A percentile compares a stretch with the other conserved stretches of the same genome.
Evolutionary conservation across 1,140 invertebrate species (phyloP).

Genomic region (Zophobas morio): DNA sequence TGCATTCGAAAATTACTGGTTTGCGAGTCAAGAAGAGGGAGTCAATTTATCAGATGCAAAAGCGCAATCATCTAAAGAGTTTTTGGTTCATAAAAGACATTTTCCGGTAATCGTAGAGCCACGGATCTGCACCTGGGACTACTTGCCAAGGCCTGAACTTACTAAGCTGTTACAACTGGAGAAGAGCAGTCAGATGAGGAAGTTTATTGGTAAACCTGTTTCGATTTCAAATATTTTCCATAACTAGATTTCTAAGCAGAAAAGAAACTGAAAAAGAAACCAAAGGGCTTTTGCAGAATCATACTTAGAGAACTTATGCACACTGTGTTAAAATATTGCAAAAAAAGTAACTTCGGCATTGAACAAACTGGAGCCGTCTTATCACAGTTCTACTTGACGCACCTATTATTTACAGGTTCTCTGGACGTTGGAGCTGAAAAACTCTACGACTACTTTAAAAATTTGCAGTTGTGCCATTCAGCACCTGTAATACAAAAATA

Average conservation of each 20-base stretch:
- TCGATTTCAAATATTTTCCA: slow-evolving; percentile 16
- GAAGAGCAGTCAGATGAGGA: slow-evolving; percentile 49
- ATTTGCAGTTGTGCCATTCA: slow-evolving; percentile 60
- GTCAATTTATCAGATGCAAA: background rate
- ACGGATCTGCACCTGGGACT: slow-evolving; percentile 57
- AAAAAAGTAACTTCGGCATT: slow-evolving; percentile 50
- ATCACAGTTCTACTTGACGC: slow-evolving; percentile 63
- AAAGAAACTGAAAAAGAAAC: slow-evolving; percentile 48
- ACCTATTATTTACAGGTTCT: slow-evolving; percentile 60
- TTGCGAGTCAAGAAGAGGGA: background rate
- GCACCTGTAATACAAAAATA: slow-evolving; percentile 56
- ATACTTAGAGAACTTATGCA: slow-evolving; percentile 61
- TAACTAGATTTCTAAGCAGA: slow-evolving; percentile 49
- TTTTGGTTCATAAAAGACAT: slow-evolving; percentile 46
- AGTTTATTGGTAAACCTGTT: slow-evolving; percentile 55
- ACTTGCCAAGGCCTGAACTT: slow-evolving; percentile 58
- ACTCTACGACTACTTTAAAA: slow-evolving; percentile 63
- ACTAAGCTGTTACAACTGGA: slow-evolving; percentile 52
- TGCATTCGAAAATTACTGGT: slow-evolving; percentile 21
- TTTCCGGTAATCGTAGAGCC: slow-evolving; percentile 33
- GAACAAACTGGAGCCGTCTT: slow-evolving; percentile 60
- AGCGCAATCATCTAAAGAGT: slow-evolving; percentile 6
- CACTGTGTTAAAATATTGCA: slow-evolving; percentile 60
- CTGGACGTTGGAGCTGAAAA: slow-evolving; percentile 60
- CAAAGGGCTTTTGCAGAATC: slow-evolving; percentile 57